Conservation (phyloP, 2,113 vertebrate species). For the Nanger granti region DNA sequence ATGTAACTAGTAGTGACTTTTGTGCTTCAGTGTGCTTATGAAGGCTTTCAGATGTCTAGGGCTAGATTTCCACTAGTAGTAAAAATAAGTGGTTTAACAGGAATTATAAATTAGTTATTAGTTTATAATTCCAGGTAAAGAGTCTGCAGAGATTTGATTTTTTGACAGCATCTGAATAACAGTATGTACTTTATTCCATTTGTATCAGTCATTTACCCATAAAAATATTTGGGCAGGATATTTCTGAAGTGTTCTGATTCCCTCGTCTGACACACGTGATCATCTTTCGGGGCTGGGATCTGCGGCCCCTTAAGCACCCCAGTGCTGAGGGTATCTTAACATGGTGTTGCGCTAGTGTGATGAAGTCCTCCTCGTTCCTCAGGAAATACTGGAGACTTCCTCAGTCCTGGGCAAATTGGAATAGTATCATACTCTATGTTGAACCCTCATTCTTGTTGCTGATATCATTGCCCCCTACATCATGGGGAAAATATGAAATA, state of each 20-base stretch:
- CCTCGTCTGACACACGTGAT: not conserved
- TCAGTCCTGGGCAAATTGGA: not conserved
- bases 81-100: not conserved
- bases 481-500: not conserved
- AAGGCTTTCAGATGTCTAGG: not conserved
- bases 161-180: not conserved
- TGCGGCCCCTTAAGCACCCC: accelerated
- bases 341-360: not conserved
- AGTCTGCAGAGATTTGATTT: not conserved
- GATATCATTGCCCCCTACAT: not conserved
- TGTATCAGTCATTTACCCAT: not conserved
- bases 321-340: not conserved
- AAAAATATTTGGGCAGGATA: not conserved
- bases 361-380: not conserved
- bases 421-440: not conserved
- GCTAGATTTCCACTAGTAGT: not conserved
- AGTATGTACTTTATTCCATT: not conserved
- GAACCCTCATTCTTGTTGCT: not conserved
- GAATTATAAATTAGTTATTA: not conserved
- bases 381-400: not conserved
- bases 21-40: not conserved
- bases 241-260: not conserved
- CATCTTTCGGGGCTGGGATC: not conserved
- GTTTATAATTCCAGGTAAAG: not conserved
- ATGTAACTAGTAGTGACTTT: not conserved